phyloP scores from a whole-genome alignment of 2,113 vertebrate genomes.

The Petroica traversi region DNA sequence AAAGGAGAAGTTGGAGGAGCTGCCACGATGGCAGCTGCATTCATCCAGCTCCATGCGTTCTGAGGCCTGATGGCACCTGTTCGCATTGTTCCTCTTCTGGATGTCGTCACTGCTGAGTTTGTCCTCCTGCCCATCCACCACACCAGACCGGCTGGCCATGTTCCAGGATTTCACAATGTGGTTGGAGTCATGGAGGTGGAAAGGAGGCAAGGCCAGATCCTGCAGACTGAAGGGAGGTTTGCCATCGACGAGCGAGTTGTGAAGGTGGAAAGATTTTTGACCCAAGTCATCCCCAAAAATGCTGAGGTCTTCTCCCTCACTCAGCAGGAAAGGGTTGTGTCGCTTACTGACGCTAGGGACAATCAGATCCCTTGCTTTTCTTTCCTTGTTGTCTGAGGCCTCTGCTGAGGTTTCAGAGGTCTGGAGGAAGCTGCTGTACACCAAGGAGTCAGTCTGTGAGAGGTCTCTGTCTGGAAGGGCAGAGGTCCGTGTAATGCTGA shows the following conservation, averaged over 20 bases:
- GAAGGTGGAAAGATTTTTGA: conserved; percentile 88
- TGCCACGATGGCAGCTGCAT: conserved; percentile 68
- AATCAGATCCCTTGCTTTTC: conserved; percentile 56
- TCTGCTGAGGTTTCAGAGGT: conserved; percentile 68
- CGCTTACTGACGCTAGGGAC: conserved; percentile 62
- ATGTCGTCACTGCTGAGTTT: conserved; percentile 40
- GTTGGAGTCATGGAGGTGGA: conserved; percentile 76
- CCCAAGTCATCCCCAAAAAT: conserved; percentile 58
- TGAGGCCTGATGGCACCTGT: conserved; percentile 29
- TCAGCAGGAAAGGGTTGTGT: conserved; percentile 91
- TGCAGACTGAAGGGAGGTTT: conserved; percentile 82
- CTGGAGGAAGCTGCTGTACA: conserved; percentile 88
- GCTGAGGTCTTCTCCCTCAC: conserved; percentile 73
- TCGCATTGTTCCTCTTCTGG: conserved; percentile 34
- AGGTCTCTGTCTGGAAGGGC: conserved; percentile 85
- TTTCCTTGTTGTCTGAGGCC: conserved; percentile 46
- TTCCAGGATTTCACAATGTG: conserved; percentile 73
- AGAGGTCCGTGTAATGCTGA: conserved; percentile 81
- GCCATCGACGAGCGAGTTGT: conserved; percentile 69
- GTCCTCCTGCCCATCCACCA: conserved; percentile 76
- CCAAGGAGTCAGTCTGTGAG: conserved; percentile 86
- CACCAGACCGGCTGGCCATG: conserved; percentile 52
- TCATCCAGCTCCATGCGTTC: conserved; percentile 79
- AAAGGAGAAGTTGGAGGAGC: conserved; percentile 85
- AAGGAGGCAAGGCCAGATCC: conserved; percentile 76